A percentile compares a stretch with the other conserved stretches of the same genome.
Evolutionary conservation across 2,797 vertebrate genomes (phyloP).

Genomic region (Potorous gilbertii): DNA sequence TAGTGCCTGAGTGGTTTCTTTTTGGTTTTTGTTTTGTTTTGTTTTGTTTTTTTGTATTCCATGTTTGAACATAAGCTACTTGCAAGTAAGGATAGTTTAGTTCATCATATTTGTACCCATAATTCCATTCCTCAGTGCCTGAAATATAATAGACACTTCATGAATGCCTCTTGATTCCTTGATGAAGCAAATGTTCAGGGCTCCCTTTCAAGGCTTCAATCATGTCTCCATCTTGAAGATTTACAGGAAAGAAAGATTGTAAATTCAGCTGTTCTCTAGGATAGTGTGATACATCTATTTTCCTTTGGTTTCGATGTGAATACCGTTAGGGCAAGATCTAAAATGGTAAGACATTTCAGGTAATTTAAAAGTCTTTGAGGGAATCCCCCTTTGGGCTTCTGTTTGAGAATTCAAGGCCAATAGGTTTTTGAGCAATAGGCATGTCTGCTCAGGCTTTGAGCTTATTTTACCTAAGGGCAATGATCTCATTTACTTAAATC

Average conservation of each 20-base stretch:
- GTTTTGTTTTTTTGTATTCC: neutral
- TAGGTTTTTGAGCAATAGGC: neutral
- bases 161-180: neutral
- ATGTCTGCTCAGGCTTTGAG: constrained; percentile 20
- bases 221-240: neutral
- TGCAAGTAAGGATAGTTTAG: neutral
- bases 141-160: neutral
- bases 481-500: constrained; percentile 82
- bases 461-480: constrained; percentile 69
- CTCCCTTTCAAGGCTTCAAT: neutral
- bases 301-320: neutral
- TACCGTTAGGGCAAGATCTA: neutral
- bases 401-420: constrained; percentile 46
- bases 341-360: neutral
- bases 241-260: neutral
- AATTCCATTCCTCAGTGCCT: neutral
- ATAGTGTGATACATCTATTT: rapidly evolving
- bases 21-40: no score
- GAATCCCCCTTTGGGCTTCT: constrained; percentile 11
- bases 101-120: neutral
- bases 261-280: neutral
- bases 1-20: neutral
- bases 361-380: constrained; percentile 1
- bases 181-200: neutral
- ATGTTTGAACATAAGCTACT: neutral